Evolutionary conservation across 2,113 vertebrate species (phyloP).

Genomic region (Myiopsitta monachus): DNA sequence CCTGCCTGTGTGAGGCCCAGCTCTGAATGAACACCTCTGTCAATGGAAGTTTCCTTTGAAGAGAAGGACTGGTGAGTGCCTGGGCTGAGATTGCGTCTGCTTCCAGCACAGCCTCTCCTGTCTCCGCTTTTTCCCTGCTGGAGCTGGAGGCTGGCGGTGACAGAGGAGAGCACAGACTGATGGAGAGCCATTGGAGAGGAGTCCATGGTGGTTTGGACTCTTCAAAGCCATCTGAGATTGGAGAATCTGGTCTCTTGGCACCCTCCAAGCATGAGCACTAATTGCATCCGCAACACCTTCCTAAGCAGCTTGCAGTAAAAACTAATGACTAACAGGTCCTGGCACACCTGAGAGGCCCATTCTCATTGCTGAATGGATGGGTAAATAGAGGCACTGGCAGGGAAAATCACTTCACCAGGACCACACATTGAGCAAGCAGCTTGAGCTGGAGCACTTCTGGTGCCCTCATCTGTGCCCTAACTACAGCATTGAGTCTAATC

Average conservation of each 20-base stretch:
- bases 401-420: neutral
- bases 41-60: neutral
- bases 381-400: neutral
- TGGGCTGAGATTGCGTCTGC: neutral
- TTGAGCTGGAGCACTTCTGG: neutral
- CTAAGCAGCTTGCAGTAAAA: neutral
- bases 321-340: neutral
- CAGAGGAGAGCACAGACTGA: neutral
- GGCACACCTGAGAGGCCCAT: neutral
- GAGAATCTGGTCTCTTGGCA: neutral
- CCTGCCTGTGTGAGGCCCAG: slow-evolving; percentile 47
- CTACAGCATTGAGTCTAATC: accelerated
- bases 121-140: neutral
- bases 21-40: neutral
- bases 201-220: accelerated
- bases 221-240: neutral
- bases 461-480: neutral
- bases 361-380: neutral
- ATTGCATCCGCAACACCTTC: neutral
- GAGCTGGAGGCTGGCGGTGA: neutral
- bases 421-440: neutral
- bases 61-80: neutral
- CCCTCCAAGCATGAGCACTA: neutral
- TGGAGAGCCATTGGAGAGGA: accelerated
- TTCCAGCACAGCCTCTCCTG: accelerated